Evolutionary conservation across 2,797 vertebrate species (phyloP), one percentile per base, ranked within the genome.

Genomic region (Fistularia tabacaria): DNA sequence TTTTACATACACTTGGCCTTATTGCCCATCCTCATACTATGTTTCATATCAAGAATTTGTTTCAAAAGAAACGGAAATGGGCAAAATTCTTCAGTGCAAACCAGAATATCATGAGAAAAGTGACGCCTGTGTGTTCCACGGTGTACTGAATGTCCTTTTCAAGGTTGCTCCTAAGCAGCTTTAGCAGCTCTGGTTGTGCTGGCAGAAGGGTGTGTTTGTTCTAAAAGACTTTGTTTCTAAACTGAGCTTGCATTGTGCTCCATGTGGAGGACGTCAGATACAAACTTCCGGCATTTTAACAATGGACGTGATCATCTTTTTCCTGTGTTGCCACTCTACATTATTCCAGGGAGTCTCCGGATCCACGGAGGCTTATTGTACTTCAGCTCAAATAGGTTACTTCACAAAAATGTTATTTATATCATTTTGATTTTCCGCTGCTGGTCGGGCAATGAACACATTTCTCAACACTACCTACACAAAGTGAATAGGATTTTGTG

Each of bases 221-320:
- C 68, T 77, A 47, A 4, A 40, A 62, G 48, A 49, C 74, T 66
- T 57, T 77, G 75, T 73, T 80, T 65, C 73, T 66, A 54, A 53
- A 76, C 60, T 64, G 56, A 69, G 63, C 67, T 66, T 70, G 54
- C 74, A 81, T 77, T 82, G 84, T 83, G 61, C 47, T 62, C 60
- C 15, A 54, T 50, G 73, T n/a, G 63, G 61, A 50, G 56, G 71
- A 63, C 14, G 56, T 48, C 50, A 73, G 73, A 71, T 41, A 60
- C 68, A 73, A 65, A 80, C 77, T 76, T 83, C 82, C 80, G 50
- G 48, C 64, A 51, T 63, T 73, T 71, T 72, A 71, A 80, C 57
- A 84, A 76, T 69, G 76, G 75, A 71, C 61, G 61, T 43, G 61
- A 76, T 76, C 57, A 65, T 76, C 66, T 59, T 73, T 69, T 84